phyloP scores from a whole-genome alignment of 2,113 vertebrate genomes.

The Ochotona curzoniae region DNA sequence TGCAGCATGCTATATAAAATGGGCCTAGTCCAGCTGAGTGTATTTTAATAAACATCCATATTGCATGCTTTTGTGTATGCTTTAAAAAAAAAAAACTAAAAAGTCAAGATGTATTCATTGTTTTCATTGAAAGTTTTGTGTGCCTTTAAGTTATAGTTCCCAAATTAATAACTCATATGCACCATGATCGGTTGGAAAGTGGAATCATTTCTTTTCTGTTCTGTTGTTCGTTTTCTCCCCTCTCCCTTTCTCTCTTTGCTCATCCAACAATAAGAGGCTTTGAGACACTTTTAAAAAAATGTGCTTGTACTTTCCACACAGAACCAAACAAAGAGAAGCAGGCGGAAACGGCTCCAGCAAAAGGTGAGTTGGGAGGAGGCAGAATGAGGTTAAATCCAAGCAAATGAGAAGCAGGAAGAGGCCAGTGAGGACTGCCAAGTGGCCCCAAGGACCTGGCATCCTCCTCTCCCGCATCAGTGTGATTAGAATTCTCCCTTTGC shows the following conservation, averaged over 20 bases:
- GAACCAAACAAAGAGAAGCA: slow-evolving; percentile 84
- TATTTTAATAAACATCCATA: slow-evolving; percentile 10
- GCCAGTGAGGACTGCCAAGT: not conserved
- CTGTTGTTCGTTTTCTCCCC: not conserved
- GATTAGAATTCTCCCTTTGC: slow-evolving; percentile 41
- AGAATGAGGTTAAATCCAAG: not conserved
- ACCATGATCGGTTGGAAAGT: not conserved
- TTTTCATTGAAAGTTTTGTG: slow-evolving; percentile 26
- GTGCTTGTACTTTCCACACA: slow-evolving; percentile 87
- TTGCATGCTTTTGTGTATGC: not conserved
- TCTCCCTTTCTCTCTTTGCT: not conserved
- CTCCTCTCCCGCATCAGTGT: slow-evolving; percentile 23
- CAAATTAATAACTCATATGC: not conserved
- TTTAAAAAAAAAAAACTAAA: not conserved
- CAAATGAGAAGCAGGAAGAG: slow-evolving; percentile 36
- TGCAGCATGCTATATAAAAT: not conserved
- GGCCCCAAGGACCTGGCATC: not conserved
- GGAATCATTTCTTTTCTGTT: not conserved
- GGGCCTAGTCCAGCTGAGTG: too few relatives aligned
- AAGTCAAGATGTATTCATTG: not conserved
- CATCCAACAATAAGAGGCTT: slow-evolving; percentile 72
- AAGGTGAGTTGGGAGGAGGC: slow-evolving; percentile 85
- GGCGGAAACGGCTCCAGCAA: slow-evolving; percentile 78
- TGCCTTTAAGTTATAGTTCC: not conserved
- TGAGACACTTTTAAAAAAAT: slow-evolving; percentile 81